These are phyloP conservation scores for Engystomops pustulosus DNA, from an alignment of 2,113 vertebrate species.

Conservation along the genomic window DNA sequence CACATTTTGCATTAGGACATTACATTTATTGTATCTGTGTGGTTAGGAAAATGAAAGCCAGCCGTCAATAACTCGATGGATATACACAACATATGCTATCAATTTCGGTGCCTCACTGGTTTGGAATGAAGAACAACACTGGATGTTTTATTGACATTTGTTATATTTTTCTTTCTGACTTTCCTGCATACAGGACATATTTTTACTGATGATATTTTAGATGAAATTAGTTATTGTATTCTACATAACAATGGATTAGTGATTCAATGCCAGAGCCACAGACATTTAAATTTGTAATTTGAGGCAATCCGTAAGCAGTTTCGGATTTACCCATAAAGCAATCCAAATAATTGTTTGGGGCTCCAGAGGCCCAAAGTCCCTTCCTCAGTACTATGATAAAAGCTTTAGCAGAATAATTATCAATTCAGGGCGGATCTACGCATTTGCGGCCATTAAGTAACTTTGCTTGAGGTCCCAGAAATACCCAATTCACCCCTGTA, in stretches of 20 bases:
- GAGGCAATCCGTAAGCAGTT: too few relatives aligned
- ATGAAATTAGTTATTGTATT: slow-evolving; percentile 18
- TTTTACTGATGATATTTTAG: slow-evolving; percentile 39
- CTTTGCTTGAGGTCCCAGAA: too few relatives aligned
- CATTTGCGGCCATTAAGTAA: too few relatives aligned
- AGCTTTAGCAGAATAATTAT: too few relatives aligned
- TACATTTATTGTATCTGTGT: slow-evolving; percentile 41
- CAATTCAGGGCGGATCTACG: too few relatives aligned
- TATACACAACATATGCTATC: slow-evolving; percentile 34
- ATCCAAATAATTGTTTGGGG: too few relatives aligned
- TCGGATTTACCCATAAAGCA: too few relatives aligned
- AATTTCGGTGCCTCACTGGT: slow-evolving; percentile 37
- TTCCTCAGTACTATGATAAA: too few relatives aligned
- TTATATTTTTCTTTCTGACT: slow-evolving; percentile 35
- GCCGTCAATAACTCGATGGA: slow-evolving; percentile 40
- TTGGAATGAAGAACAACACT: slow-evolving; percentile 32
- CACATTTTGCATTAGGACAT: slow-evolving; percentile 18
- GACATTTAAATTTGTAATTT: too few relatives aligned
- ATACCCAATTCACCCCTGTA: too few relatives aligned
- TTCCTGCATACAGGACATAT: slow-evolving; percentile 29
- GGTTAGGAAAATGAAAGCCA: slow-evolving; percentile 35
- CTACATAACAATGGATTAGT: slow-evolving; percentile 32
- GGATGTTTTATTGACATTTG: slow-evolving; percentile 22
- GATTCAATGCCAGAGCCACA: slow-evolving; percentile 21
- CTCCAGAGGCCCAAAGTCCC: too few relatives aligned